phyloP scores from a whole-genome alignment of 2,888 invertebrate genomes.

The Zootermopsis nevadensis region DNA sequence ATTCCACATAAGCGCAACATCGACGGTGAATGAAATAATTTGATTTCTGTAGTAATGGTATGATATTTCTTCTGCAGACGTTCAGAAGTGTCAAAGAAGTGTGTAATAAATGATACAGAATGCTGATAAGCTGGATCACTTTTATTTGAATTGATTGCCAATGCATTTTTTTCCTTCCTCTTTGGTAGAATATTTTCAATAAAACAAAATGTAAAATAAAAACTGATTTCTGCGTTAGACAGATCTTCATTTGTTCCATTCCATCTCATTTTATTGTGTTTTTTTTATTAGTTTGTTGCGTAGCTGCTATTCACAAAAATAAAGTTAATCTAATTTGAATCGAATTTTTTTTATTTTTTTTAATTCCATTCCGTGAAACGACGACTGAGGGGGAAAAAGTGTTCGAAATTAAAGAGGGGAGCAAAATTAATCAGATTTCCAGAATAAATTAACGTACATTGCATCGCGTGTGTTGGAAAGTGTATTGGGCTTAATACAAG shows the following conservation, averaged over 20 bases:
- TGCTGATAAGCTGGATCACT: neutral
- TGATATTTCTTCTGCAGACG: neutral
- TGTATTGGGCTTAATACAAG: slow-evolving; percentile 39
- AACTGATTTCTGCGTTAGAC: slow-evolving; percentile 36
- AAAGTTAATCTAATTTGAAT: slow-evolving; percentile 48
- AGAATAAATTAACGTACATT: slow-evolving; percentile 50
- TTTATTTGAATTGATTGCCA: slow-evolving; percentile 18
- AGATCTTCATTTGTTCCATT: slow-evolving; percentile 42
- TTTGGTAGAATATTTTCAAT: slow-evolving; percentile 17
- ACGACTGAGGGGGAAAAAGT: slow-evolving; percentile 33
- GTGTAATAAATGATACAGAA: neutral
- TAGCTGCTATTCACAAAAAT: slow-evolving; percentile 39
- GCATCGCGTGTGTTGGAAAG: slow-evolving; percentile 36
- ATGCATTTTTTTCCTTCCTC: slow-evolving; percentile 21
- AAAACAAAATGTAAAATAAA: slow-evolving; percentile 16
- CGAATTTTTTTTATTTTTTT: slow-evolving; percentile 46
- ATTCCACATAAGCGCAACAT: too few relatives aligned
- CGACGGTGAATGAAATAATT: too few relatives aligned
- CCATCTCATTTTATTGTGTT: slow-evolving; percentile 39
- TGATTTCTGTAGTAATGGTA: neutral
- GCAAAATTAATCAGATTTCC: slow-evolving; percentile 51
- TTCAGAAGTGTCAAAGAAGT: neutral
- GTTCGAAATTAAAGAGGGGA: slow-evolving; percentile 39
- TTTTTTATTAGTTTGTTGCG: slow-evolving; percentile 26
- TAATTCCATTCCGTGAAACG: slow-evolving; percentile 40